Conservation (phyloP, 2,113 vertebrate genomes). For the Psettodes erumei region DNA sequence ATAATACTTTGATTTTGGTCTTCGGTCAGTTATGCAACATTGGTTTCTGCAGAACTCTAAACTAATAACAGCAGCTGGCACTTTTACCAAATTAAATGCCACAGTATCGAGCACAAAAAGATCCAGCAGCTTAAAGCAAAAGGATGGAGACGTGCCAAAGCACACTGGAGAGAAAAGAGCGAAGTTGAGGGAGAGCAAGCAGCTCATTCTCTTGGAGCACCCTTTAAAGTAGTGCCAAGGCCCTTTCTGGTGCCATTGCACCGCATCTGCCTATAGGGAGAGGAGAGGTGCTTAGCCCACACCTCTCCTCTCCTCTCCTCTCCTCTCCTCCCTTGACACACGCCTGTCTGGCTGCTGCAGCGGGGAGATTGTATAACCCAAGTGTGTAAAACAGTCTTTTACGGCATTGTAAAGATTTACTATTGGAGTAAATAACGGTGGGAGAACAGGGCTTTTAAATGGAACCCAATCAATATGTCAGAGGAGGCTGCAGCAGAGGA, state of each 20-base stretch:
- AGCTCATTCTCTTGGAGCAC: slow-evolving; percentile 56
- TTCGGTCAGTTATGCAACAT: slow-evolving; percentile 31
- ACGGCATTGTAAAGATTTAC: slow-evolving; percentile 87
- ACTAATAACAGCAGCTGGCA: slow-evolving; percentile 53
- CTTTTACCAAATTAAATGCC: slow-evolving; percentile 48
- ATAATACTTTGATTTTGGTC: slow-evolving; percentile 7
- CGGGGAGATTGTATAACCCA: slow-evolving; percentile 72
- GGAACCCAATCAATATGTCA: slow-evolving; percentile 83
- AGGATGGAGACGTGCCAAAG: slow-evolving; percentile 46
- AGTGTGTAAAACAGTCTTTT: slow-evolving; percentile 86
- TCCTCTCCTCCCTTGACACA: slow-evolving; percentile 64
- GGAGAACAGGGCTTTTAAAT: slow-evolving; percentile 84
- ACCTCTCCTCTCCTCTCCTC: slow-evolving; percentile 41
- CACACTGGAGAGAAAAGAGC: slow-evolving; percentile 43
- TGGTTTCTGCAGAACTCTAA: slow-evolving; percentile 41
- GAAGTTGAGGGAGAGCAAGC: slow-evolving; percentile 47
- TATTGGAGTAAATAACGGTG: slow-evolving; percentile 84
- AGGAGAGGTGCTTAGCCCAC: slow-evolving; percentile 49
- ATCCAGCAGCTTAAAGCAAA: slow-evolving; percentile 58
- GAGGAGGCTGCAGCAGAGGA: slow-evolving; percentile 75
- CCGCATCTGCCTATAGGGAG: slow-evolving; percentile 59
- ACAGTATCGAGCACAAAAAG: slow-evolving; percentile 10
- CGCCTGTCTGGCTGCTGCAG: slow-evolving; percentile 70
- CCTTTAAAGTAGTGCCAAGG: slow-evolving; percentile 74
- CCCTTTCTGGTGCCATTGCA: slow-evolving; percentile 59